These are phyloP conservation scores for Sebastes cheni DNA, from an alignment of 2,797 vertebrate genomes.

Conservation along the genomic window DNA sequence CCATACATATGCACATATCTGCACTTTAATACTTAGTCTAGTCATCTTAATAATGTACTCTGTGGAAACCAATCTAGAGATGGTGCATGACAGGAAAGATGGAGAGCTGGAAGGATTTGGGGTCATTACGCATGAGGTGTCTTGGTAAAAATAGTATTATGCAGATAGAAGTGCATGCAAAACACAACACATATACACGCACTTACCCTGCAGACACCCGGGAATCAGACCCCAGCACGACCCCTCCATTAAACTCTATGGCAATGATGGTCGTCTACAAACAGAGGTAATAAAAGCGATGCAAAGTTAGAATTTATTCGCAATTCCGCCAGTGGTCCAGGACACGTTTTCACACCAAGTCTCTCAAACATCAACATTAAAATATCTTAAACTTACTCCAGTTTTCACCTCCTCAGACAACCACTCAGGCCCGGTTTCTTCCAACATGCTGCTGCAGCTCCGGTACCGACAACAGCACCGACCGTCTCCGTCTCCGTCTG, in stretches of 20 bases:
- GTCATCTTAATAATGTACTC: too few relatives aligned
- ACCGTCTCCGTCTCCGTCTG: background rate
- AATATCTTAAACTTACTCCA: slow-evolving; percentile 58
- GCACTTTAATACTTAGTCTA: background rate
- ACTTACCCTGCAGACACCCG: slow-evolving; percentile 91
- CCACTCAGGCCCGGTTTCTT: slow-evolving; percentile 62
- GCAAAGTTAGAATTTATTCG: background rate
- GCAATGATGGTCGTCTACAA: slow-evolving; percentile 89
- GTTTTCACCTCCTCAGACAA: slow-evolving; percentile 79
- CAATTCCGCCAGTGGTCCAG: background rate
- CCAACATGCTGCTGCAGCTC: slow-evolving; percentile 55
- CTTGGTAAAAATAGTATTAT: background rate
- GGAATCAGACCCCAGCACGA: slow-evolving; percentile 90
- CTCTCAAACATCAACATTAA: rapidly evolving
- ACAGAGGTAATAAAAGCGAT: background rate
- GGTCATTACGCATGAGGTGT: background rate
- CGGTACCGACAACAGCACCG: background rate
- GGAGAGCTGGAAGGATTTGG: background rate
- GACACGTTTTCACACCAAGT: background rate
- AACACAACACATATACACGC: background rate
- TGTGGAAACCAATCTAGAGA: too few relatives aligned
- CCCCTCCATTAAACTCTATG: slow-evolving; percentile 85
- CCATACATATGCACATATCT: background rate
- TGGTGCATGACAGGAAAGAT: background rate
- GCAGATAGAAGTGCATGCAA: background rate